These are phyloP conservation scores for Tychaedon coryphoeus DNA, from an alignment of 2,113 vertebrate species.

Conservation along the genomic window DNA sequence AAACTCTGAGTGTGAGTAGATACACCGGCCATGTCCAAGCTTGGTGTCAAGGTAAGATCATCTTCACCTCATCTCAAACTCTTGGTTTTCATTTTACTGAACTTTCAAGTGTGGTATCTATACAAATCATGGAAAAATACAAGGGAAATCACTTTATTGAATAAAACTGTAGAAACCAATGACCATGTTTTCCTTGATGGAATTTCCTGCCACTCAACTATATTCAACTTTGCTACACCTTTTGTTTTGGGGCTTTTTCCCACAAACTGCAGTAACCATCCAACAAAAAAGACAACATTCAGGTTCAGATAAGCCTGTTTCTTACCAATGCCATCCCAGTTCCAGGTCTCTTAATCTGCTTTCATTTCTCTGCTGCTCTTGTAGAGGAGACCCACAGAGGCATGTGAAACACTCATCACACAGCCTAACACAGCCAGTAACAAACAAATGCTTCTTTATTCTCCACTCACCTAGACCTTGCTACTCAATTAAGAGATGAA, in stretches of 20 bases:
- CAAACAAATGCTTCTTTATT: not conserved
- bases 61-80: not conserved
- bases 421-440: not conserved
- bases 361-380: not conserved
- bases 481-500: not conserved
- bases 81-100: not conserved
- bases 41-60: not conserved
- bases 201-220: not conserved
- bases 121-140: not conserved
- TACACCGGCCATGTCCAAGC: not conserved
- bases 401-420: not conserved
- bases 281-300: not conserved
- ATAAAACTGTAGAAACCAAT: not conserved
- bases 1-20: not conserved
- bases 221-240: not conserved
- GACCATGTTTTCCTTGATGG: not conserved
- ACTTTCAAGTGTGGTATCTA: fast-evolving
- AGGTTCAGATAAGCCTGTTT: not conserved
- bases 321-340: not conserved
- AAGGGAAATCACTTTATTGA: not conserved
- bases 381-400: not conserved
- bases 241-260: not conserved
- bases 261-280: not conserved
- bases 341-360: not conserved
- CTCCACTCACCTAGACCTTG: not conserved